Evolutionary conservation across 2,888 invertebrate species (phyloP), one percentile per base, ranked within the genome.

Genomic region (Trichopoda pennipes): DNA sequence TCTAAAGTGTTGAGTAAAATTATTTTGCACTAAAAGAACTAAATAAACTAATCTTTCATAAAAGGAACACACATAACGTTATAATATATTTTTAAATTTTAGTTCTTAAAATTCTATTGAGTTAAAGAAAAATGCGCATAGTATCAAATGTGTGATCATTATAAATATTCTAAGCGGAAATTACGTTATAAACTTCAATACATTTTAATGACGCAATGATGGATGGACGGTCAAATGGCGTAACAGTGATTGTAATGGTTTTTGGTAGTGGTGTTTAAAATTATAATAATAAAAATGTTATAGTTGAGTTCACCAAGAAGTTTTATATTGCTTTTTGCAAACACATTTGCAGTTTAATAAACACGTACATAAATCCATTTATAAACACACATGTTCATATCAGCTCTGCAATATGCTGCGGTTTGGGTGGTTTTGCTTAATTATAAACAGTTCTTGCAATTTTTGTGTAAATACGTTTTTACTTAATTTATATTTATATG

Each of bases 401-500:
- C 6, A 58, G 56, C 1, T 60, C 38, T 49, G 64, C 69, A 73
- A 63, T 58, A 70, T 63, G 64, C 74, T 81, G 70, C 12, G 81
- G 81, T 69, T 64, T 63, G 55, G 7, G 16, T 49, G 77, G 81
- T 64, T 74, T 53, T 21, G 19, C 21, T 63, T 78, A 70, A 78
- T 78, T 78, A 74, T 78, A 58, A 78, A 77, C 77, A 81, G 53
- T 64, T 69, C 72, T 69, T 32, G 4, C 3, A 64, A 60, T 68
- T 75, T 53, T 42, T 19, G n/a, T 70, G 53, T 56, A 58, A 51
- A 60, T 66, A 53, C 14, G 58, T 28, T 72, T 55, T 73, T n/a
- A 44, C 19, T 63, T 49, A 73, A 47, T 47, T 16, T 61, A 61
- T 42, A 51, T 44, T 3, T 14, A 16, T 14, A 44, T 38, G 8